Base-by-base conservation (phyloP, 2,113 vertebrate species). In the Hemicordylus capensis region DNA sequence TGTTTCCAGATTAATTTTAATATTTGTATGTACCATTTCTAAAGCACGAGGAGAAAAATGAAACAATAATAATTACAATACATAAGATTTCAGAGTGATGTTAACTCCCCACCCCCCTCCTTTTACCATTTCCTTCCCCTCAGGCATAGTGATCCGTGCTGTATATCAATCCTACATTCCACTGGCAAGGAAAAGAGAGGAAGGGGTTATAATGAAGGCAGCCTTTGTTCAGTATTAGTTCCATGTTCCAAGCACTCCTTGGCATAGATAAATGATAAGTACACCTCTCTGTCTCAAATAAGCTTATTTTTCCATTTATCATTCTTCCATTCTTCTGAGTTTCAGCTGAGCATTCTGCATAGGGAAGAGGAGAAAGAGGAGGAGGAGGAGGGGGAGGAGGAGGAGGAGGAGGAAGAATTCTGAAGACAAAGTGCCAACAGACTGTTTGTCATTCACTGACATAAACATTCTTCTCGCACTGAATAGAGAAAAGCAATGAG, bases 191-290 rank as follows among this genome's bases (percentile, higher is more conserved):
- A 51, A 61, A 15, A 8, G 39, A 34, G 42, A 42, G 17, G 28
- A 12, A 20, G 3, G 28, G 9, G 24, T 44, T 72, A 56, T 87
- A 34, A 44, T 74, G 11, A 81, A 46, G 22, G 73, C 48, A 28
- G 19, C 54, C n/a, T 85, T 79, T 83, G 44, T 83, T 85, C 75
- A 48, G 14, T n/a, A n/a, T 39, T 0, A 19, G 74, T 87, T 87
- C 79, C 26, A 69, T 44, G 11, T 66, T 75, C 39, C 48, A 81
- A 81, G 31, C 48, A 75, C 39, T 58, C 70, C 6, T 4, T 56
- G 63, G 37, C 12, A 56, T 15, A 22, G n/a, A 2, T 83, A 66
- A 48, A 51, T 80, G 56, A 85, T 66, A 89, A 31, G 4, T 76
- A 61, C 12, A 77, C 15, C 1, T 44, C 70, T 67, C 81, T 8